These are phyloP conservation scores for Tiliacea citrago DNA, from an alignment of 2,888 invertebrate species.

Conservation along the genomic window DNA sequence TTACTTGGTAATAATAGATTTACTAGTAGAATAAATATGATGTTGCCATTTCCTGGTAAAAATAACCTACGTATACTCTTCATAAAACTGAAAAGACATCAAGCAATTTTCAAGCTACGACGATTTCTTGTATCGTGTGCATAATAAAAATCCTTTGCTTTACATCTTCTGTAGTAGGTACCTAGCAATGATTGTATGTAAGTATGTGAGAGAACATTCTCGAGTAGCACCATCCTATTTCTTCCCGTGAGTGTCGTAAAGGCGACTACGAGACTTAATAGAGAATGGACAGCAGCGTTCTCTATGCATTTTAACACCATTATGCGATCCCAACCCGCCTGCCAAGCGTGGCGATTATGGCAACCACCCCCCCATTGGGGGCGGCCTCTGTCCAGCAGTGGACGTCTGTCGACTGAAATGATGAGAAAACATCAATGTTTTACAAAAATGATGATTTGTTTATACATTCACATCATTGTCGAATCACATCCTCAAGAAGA, in stretches of 20 bases:
- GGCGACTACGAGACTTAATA: no score
- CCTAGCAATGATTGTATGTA: no score
- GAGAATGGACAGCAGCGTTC: no score
- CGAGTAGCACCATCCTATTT: no score
- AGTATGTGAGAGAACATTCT: not conserved
- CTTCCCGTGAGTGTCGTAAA: no score
- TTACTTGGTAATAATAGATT: not conserved
- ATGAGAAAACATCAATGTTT: not conserved
- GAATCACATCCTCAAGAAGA: not conserved
- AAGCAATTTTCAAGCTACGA: not conserved
- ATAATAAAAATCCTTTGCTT: not conserved
- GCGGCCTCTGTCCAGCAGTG: no score
- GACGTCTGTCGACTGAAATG: no score
- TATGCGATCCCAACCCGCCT: no score
- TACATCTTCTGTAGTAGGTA: not conserved
- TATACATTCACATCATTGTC: not conserved
- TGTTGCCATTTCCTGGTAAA: not conserved
- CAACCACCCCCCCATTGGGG: no score
- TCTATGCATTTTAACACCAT: no score
- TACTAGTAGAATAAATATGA: not conserved
- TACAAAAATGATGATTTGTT: conserved; percentile 16
- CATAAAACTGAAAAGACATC: not conserved
- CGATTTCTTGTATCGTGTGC: not conserved
- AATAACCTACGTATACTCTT: not conserved
- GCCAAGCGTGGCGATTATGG: no score